Evolutionary conservation across 2,113 vertebrate genomes (phyloP), one percentile per base, ranked within the genome.

Genomic region (Heterochromis multidens): DNA sequence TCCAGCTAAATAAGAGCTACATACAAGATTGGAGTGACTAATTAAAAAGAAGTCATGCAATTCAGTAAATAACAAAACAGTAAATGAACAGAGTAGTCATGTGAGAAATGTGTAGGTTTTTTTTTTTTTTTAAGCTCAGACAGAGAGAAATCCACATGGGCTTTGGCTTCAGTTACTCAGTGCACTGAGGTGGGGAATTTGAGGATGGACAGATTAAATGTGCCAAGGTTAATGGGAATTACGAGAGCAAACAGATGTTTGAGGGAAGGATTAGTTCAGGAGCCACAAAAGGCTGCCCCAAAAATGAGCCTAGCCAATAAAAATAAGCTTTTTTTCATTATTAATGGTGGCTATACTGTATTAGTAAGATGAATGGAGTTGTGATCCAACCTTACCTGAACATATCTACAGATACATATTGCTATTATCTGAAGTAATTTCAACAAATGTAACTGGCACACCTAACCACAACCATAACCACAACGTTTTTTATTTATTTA

Each of bases 241-340:
- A 60, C n/a, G 23, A 70, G 23, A 29, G 40, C 14, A 77, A 67
- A 77, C 60, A 70, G 60, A 0, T 81, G 80, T 80, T 76, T 89
- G 40, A 80, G 23, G 63, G 52, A 86, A 62, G 58, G 87, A 77
- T 83, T 27, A 63, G 33, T 57, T 58, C 12, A 46, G 31, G 67
- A 29, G 17, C 59, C 58, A 82, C 37, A 79, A 60, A 52, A 10
- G 12, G 43, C 43, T 74, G 70, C 70, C 46, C 43, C 25, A 67
- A 23, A 57, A 57, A 43, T 21, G 17, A 74, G 67, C 27, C 43
- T 31, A 49, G 67, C 67, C 43, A 72, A 72, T 72, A 29, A 70
- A 70, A 46, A 46, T 0, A 2, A 70, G 40, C 10, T 46, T 16
- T 19, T 31, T 49, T 4, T 49, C 49, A 12, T 52, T 31, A 29